Evolutionary conservation across 2,113 vertebrate species (phyloP), one percentile per base, ranked within the genome.

Genomic region (Oncorhynchus mykiss): DNA sequence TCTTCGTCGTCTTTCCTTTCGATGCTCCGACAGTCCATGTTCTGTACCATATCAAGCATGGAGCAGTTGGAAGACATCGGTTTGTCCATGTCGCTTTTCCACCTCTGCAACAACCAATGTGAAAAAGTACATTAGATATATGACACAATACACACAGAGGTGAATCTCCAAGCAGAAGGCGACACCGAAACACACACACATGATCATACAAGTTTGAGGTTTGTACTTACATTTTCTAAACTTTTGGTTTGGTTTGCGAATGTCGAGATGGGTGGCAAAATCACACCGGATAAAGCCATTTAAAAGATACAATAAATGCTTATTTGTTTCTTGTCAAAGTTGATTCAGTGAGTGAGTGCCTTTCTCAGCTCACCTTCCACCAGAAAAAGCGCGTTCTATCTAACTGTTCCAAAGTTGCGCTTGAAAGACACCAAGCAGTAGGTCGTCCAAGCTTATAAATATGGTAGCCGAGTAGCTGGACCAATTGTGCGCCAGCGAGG

Each of bases 251-350:
- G 95, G 88, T 89, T 94, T 72, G 96, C 90, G 90, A 98, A 98
- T n/a, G 97, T 97, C 70, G 97, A 91, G 82, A 99, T 97, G 25
- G 97, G 96, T 74, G 97, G 97, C 74, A 99, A 93, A 91, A 95
- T 95, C 82, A 97, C 94, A 78, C 94, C 95, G 82, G 93, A 93
- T 83, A 96, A 94, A 86, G 96, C 94, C 96, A 98, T 97, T 73
- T 87, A 89, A 84, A 18, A 59, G 70, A 60, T 73, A 65, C 82
- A 82, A 78, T 79, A 81, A 72, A 24, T 34, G 29, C 8, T 49
- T 4, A 79, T 72, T 64, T 74, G 64, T 81, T 6, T 87, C 64
- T 82, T 66, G 76, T 85, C 70, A 75, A 82, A 78, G 27, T 86
- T 29, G 62, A 73, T 64, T 72, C 54, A 83, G 75, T 54, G 59